Base-by-base conservation (phyloP, 2,797 vertebrate species). In the Ctenochaetus hawaiiensis region DNA sequence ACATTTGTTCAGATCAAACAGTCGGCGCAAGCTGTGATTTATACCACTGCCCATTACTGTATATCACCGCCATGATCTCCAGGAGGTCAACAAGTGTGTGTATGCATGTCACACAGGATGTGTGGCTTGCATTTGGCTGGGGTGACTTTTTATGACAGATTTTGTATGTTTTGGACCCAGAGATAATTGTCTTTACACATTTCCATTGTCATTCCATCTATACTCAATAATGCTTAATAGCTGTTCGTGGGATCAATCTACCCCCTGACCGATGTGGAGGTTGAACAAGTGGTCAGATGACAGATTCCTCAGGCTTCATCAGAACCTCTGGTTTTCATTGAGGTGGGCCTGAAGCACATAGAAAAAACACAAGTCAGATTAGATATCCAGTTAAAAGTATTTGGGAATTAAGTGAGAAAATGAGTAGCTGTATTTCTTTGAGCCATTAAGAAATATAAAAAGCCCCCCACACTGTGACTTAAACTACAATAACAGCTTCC, bases 1-100 rank as follows among this genome's bases (percentile, higher is more conserved):
- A 93, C 83, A 92, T 92, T 92, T 92, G 90, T 85, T 89, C 75
- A 89, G 85, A 59, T 86, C 64, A 87, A 87, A 87, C 9, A 68
- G 59, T 56, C 3, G 6, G 47, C 1, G 14, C 22, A 49, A 64
- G 30, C 66, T 80, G 72, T 77, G 75, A 89, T 90, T 90, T 88
- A 82, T 77, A 63, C 26, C 39, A 60, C 67, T 78, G 73, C 23
- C 26, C 43, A 57, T 75, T 56, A 41, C 39, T 41, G 39, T 75
- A 81, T 59, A 62, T 70, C 39, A 13, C 16, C 9, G 68, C 43
- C 26, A 62, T 41, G 20, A 49, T 67, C 23, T 47, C 66, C 23
- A 9, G 73, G 39, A 41, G 39, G 39, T 67, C 26, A 71, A 53
- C 63, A 41, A 57, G 23, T 56, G 54, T 58, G 64, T 1, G 48